A percentile compares a stretch with the other conserved stretches of the same genome.
Evolutionary conservation across 2,888 invertebrate genomes (phyloP).

Genomic region (Leptinotarsa peninsularis): DNA sequence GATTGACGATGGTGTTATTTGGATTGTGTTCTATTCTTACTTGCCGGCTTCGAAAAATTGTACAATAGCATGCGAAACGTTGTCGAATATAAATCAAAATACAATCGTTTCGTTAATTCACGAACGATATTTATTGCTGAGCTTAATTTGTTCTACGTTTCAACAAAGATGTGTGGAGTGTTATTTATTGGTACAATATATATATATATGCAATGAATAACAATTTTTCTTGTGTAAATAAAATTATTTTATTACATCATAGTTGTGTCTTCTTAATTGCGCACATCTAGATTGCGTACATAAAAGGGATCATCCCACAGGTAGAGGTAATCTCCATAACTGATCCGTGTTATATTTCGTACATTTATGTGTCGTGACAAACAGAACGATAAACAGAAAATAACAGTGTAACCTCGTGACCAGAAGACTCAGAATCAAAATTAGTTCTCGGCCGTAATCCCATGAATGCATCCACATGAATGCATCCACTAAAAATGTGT

Average conservation of each 20-base stretch:
- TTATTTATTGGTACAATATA: constrained; percentile 11
- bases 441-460: too few species aligned
- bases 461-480: too few species aligned
- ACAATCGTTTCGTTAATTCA: constrained; percentile 9
- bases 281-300: too few species aligned
- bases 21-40: constrained; percentile 2
- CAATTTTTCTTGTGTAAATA: neutral
- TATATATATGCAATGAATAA: neutral
- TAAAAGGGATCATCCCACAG: too few species aligned
- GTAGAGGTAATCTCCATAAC: too few species aligned
- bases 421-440: too few species aligned
- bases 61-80: constrained; percentile 16
- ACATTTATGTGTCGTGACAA: too few species aligned
- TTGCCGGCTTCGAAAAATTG: constrained; percentile 5
- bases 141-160: constrained; percentile 13
- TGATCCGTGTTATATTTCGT: too few species aligned
- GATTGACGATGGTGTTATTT: constrained; percentile 9
- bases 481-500: too few species aligned
- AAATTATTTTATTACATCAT: neutral
- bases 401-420: too few species aligned
- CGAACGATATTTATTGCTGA: constrained; percentile 8
- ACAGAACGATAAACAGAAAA: too few species aligned
- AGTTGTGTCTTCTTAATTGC: too few species aligned
- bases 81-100: constrained; percentile 18
- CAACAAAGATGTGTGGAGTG: constrained; percentile 13